Evolutionary conservation across 2,797 vertebrate species (phyloP).

Genomic region (Fistularia commersonii): DNA sequence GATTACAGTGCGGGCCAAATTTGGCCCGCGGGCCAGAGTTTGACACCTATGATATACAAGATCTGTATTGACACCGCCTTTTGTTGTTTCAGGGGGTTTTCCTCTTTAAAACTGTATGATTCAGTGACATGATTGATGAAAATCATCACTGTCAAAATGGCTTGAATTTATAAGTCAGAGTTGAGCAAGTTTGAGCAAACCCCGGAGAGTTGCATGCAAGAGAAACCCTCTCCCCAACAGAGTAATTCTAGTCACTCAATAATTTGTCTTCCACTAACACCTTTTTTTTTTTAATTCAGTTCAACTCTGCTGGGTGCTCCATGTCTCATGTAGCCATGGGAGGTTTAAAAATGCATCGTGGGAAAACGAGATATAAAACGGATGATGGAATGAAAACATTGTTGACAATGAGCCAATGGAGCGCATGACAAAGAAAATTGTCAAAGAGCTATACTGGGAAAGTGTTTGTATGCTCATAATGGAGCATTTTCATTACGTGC

Average conservation of each 20-base stretch:
- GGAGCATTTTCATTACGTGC: slow-evolving; percentile 18
- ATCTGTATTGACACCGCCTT: no score
- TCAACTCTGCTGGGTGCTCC: slow-evolving; percentile 23
- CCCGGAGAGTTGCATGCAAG: slow-evolving; percentile 17
- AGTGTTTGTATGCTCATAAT: slow-evolving; percentile 25
- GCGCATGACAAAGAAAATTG: slow-evolving; percentile 14
- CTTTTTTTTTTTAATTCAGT: slow-evolving; percentile 26
- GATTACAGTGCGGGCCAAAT: no score
- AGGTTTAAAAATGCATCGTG: slow-evolving; percentile 13
- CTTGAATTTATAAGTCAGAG: slow-evolving; percentile 1
- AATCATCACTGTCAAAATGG: neutral
- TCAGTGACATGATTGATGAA: neutral
- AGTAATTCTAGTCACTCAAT: slow-evolving; percentile 6
- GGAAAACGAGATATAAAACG: slow-evolving; percentile 11
- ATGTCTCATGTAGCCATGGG: slow-evolving; percentile 10
- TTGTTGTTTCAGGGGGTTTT: neutral
- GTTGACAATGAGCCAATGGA: slow-evolving; percentile 15
- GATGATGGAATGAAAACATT: slow-evolving; percentile 17
- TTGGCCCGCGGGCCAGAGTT: no score
- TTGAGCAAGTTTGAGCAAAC: neutral
- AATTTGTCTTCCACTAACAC: slow-evolving; percentile 37
- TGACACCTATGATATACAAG: no score
- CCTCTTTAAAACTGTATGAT: neutral
- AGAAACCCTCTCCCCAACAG: slow-evolving; percentile 29
- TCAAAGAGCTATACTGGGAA: neutral